Conservation (phyloP, 64 coral and sea anemone genomes). For the Montipora efflorescens region DNA sequence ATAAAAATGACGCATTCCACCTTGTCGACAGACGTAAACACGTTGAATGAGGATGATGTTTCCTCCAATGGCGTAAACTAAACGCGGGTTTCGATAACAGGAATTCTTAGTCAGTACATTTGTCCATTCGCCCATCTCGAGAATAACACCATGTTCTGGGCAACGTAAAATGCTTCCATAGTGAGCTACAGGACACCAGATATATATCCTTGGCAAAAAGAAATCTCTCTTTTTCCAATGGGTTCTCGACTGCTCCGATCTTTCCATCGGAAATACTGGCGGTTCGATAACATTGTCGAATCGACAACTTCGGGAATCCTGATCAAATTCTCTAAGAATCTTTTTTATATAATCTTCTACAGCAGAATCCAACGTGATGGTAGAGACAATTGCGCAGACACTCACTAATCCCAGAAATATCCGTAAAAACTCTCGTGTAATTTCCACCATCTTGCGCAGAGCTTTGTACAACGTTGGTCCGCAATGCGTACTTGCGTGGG, state of each 20-base stretch:
- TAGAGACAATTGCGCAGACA: not conserved
- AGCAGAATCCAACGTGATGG: not conserved
- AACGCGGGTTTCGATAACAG: not conserved
- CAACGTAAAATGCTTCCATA: not conserved
- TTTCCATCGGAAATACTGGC: not conserved
- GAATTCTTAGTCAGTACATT: not conserved
- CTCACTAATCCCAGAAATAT: not conserved
- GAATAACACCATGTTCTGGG: not conserved
- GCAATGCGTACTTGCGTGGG: too few species aligned
- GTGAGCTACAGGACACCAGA: conserved; percentile 16
- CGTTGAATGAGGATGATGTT: conserved; percentile 3
- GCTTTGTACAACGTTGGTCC: too few species aligned
- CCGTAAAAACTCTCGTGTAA: not conserved
- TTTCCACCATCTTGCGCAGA: too few species aligned
- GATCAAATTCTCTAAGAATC: not conserved
- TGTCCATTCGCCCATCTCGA: not conserved
- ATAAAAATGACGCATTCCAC: conserved; percentile 11
- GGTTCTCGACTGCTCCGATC: not conserved
- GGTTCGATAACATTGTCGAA: conserved; percentile 6
- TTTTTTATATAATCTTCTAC: not conserved
- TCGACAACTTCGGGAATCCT: not conserved
- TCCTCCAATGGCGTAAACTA: not conserved
- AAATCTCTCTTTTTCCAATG: not conserved
- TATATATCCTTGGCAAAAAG: not conserved
- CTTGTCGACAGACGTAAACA: not conserved